These are phyloP conservation scores for Gymnopithys bicolor DNA, from an alignment of 2,797 vertebrate species.

Conservation along the genomic window DNA sequence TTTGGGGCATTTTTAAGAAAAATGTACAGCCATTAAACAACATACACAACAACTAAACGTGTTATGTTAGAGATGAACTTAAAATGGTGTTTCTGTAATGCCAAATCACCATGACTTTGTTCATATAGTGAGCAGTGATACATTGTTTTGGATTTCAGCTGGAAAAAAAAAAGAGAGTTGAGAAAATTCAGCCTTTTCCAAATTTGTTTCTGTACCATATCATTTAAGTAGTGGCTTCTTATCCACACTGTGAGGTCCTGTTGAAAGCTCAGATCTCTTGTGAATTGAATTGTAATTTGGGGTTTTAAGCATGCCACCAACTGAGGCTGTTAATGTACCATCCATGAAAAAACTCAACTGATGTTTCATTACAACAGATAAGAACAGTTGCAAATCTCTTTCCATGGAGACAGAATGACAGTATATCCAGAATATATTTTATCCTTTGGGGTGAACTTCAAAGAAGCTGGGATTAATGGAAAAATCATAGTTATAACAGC, in stretches of 20 bases:
- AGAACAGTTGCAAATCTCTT: not conserved
- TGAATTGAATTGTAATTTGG: not conserved
- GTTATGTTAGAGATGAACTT: slow-evolving; percentile 26
- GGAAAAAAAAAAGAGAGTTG: slow-evolving; percentile 27
- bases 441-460: not conserved
- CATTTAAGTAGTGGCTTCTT: not conserved
- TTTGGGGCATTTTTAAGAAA: not conserved
- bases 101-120: not conserved
- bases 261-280: not conserved
- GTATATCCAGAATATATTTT: not conserved
- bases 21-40: slow-evolving; percentile 27
- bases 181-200: slow-evolving; percentile 25
- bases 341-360: not conserved
- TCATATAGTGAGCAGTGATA: not conserved
- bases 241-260: not conserved
- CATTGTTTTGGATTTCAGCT: slow-evolving; percentile 13
- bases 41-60: not conserved
- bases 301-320: not conserved
- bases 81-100: slow-evolving; percentile 44
- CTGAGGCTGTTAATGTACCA: not conserved
- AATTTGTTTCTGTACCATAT: not conserved
- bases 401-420: not conserved
- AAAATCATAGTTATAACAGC: not conserved
- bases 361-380: not conserved
- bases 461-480: not conserved